Evolutionary conservation across 2,113 vertebrate genomes (phyloP).

Genomic region (Seriola quinqueradiata): DNA sequence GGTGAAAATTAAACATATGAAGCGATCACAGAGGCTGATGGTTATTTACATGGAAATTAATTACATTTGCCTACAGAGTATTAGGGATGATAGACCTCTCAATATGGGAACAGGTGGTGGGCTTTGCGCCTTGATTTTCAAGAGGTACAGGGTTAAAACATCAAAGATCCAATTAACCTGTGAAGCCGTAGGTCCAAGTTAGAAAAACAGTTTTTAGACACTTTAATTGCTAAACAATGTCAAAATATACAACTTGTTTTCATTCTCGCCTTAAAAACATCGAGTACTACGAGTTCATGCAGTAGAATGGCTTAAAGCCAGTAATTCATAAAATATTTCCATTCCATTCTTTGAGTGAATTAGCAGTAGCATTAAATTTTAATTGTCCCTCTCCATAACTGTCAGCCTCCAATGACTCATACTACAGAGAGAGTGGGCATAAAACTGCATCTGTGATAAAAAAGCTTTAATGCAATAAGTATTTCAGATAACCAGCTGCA

Average conservation of each 20-base stretch:
- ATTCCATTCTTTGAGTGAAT: slow-evolving; percentile 30
- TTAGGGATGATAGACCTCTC: background rate
- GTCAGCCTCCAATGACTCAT: slow-evolving; percentile 18
- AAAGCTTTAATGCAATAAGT: slow-evolving; percentile 18
- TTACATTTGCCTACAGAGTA: slow-evolving; percentile 26
- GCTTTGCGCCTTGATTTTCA: background rate
- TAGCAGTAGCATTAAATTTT: slow-evolving; percentile 27
- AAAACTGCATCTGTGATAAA: slow-evolving; percentile 35
- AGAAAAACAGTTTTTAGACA: background rate
- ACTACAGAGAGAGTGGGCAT: slow-evolving; percentile 19
- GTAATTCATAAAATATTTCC: slow-evolving; percentile 14
- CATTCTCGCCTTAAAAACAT: background rate
- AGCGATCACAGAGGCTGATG: background rate
- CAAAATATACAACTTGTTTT: background rate
- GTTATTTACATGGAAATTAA: slow-evolving; percentile 50
- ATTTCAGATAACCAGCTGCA: slow-evolving; percentile 22
- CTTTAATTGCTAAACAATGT: slow-evolving; percentile 1
- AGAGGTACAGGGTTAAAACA: slow-evolving; percentile 39
- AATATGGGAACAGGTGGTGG: slow-evolving; percentile 26
- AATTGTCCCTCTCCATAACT: slow-evolving; percentile 33
- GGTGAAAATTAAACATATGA: slow-evolving; percentile 35
- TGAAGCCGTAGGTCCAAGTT: slow-evolving; percentile 4
- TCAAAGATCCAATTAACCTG: slow-evolving; percentile 53
- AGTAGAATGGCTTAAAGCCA: background rate
- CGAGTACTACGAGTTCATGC: background rate